Percentiles rank a stretch among this genome's conserved stretches.
These are phyloP conservation scores for Phenganax marumi DNA, from an alignment of 92 coral and sea anemone genomes.

Conservation along the genomic window DNA sequence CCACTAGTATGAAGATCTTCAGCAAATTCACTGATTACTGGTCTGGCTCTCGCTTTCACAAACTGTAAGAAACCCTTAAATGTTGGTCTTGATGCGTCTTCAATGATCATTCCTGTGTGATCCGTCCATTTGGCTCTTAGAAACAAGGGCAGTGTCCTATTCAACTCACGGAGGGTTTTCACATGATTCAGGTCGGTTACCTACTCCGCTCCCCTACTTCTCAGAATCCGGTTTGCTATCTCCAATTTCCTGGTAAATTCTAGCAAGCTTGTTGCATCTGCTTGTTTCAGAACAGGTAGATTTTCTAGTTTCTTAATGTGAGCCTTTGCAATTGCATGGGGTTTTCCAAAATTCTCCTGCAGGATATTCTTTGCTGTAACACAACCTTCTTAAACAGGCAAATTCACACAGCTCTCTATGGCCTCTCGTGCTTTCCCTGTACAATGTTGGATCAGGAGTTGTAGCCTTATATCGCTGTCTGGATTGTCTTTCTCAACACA, in stretches of 20 bases:
- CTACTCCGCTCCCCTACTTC: conserved; percentile 67
- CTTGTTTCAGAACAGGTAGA: conserved; percentile 55
- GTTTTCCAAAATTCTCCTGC: conserved; percentile 65
- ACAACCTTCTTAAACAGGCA: conserved; percentile 58
- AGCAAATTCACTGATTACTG: conserved; percentile 61
- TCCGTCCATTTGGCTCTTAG: conserved; percentile 54
- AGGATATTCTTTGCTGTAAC: conserved; percentile 55
- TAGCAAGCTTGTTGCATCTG: conserved; percentile 54
- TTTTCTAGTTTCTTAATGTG: conserved; percentile 58
- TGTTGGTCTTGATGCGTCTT: conserved; percentile 52
- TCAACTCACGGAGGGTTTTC: conserved; percentile 60
- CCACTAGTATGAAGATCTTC: conserved; percentile 44
- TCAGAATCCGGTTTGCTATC: conserved; percentile 58
- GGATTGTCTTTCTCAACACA: conserved; percentile 54
- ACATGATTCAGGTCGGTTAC: conserved; percentile 57
- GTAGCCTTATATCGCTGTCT: conserved; percentile 54
- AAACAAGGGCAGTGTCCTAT: conserved; percentile 60
- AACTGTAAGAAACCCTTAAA: conserved; percentile 54
- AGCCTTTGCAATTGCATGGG: conserved; percentile 65
- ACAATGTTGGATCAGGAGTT: conserved; percentile 67
- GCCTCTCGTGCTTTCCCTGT: conserved; percentile 67
- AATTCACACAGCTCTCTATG: conserved; percentile 61
- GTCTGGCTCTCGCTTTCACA: conserved; percentile 21
- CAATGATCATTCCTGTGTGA: too few relatives aligned
- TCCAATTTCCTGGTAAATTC: conserved; percentile 60